Conservation (phyloP, 2,113 vertebrate genomes). For the Panthera uncia region DNA sequence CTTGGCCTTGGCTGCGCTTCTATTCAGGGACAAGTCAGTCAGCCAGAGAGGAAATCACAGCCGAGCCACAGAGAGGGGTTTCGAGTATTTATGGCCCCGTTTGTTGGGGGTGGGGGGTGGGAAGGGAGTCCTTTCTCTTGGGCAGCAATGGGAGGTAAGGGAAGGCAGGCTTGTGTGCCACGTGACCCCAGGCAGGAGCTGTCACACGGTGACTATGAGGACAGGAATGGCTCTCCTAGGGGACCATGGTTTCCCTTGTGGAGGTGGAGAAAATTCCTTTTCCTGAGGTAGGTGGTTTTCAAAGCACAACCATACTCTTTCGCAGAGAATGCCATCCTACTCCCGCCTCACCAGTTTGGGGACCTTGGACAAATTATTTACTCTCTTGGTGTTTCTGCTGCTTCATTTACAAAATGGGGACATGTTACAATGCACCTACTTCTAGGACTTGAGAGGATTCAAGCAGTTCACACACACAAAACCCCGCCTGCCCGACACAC, state of each 20-base stretch:
- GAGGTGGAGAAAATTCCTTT: neutral
- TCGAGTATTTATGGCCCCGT: conserved; percentile 69
- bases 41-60: conserved; percentile 74
- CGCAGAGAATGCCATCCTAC: neutral
- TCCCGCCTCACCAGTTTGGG: neutral
- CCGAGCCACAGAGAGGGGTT: conserved; percentile 74
- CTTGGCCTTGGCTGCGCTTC: conserved; percentile 69
- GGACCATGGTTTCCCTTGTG: neutral
- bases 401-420: neutral
- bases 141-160: neutral
- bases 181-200: neutral
- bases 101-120: neutral
- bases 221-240: neutral
- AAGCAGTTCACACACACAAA: fast-evolving
- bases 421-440: fast-evolving
- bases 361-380: neutral
- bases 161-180: conserved; percentile 4
- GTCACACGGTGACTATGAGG: too few relatives aligned
- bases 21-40: conserved; percentile 77
- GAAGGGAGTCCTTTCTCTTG: neutral
- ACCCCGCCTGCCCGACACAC: neutral
- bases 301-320: neutral
- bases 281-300: neutral
- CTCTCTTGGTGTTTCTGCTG: neutral
- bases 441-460: neutral